Conservation (phyloP, 2,888 invertebrate species). For the Sycophila texana region DNA sequence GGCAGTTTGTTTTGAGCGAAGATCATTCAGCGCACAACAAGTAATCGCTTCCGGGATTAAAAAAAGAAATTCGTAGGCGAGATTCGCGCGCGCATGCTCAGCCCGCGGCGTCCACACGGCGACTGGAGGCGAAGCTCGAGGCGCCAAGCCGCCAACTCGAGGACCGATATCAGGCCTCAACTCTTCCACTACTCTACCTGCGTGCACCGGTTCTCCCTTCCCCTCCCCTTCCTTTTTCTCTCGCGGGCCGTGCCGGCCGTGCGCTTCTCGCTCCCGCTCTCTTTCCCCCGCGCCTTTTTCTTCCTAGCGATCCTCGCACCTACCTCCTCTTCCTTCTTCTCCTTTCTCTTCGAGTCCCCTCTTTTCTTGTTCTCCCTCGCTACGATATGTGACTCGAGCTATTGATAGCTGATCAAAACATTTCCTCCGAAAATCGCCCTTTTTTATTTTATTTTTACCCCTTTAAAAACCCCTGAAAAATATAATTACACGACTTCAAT, state of each 20-base stretch:
- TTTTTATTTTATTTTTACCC: too few species aligned
- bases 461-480: too few species aligned
- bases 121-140: conserved; percentile 33
- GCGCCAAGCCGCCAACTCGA: neutral
- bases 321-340: conserved; percentile 8
- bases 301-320: neutral
- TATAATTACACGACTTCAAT: too few species aligned
- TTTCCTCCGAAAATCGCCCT: too few species aligned
- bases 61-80: conserved; percentile 9
- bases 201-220: conserved; percentile 2
- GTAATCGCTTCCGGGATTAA: neutral
- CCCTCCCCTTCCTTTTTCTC: conserved; percentile 4
- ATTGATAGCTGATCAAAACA: neutral
- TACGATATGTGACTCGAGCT: neutral
- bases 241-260: neutral
- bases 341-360: conserved; percentile 1
- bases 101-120: conserved; percentile 26
- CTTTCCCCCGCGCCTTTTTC: neutral
- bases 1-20: neutral
- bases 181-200: conserved; percentile 38
- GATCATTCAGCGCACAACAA: neutral
- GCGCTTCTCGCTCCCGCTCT: conserved; percentile 18
- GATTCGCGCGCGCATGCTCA: conserved; percentile 32
- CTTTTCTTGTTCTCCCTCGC: neutral
- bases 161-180: conserved; percentile 16